A percentile compares a stretch with the other conserved stretches of the same genome.
Evolutionary conservation across 2,797 vertebrate species (phyloP).

Genomic region (Eurystomus glaucurus): DNA sequence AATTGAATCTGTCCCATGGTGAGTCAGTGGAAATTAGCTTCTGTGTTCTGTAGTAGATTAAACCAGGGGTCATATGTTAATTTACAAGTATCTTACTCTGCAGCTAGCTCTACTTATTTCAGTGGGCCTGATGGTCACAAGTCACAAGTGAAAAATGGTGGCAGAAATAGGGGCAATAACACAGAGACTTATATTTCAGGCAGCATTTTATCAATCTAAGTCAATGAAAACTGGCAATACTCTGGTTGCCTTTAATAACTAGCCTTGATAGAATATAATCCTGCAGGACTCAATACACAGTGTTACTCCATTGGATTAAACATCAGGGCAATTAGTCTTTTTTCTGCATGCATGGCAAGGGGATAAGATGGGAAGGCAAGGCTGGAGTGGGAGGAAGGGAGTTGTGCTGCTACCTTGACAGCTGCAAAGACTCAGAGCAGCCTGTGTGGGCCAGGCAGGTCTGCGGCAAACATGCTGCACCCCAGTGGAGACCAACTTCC

Average conservation of each 20-base stretch:
- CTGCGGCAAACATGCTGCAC: rapidly evolving
- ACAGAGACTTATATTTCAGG: neutral
- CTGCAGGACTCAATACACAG: neutral
- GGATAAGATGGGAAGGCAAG: neutral
- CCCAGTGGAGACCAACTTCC: rapidly evolving
- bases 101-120: neutral
- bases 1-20: neutral
- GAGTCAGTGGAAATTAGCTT: neutral
- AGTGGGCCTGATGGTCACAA: neutral
- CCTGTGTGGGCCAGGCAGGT: neutral
- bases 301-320: neutral
- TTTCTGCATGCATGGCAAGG: rapidly evolving
- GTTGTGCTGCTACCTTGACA: neutral
- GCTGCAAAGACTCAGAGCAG: neutral
- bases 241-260: neutral
- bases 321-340: neutral
- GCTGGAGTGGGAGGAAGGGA: neutral
- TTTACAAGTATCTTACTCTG: neutral
- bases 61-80: neutral
- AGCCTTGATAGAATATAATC: neutral
- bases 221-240: neutral
- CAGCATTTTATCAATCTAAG: neutral
- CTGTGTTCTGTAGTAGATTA: neutral
- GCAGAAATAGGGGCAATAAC: neutral
- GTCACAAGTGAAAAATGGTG: neutral